Base-by-base conservation (phyloP, 2,888 invertebrate species). In the Acronicta aceris region DNA sequence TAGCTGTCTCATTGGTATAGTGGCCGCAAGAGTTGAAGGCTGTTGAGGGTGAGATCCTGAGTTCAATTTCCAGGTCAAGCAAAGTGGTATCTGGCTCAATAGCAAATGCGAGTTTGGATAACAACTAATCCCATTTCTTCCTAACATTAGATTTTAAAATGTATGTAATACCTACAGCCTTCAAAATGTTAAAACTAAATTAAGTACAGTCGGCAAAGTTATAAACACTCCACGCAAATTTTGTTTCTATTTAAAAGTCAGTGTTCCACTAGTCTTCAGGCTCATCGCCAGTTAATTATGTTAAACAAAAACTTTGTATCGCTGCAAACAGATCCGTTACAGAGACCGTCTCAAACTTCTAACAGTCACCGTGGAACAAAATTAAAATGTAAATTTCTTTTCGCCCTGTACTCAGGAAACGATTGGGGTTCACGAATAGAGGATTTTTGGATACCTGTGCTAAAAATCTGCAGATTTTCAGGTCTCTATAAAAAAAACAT, bases 311-410 rank as follows among this genome's bases (percentile, higher is more conserved):
- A 77, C 67, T 77, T 77, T 48, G 57, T 79, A 77, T 77, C 78
- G 59, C 59, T 59, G 46, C 62, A 68, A 78, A 75, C 72, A 78
- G 79, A 71, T 76, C 72, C 42, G 69, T 78, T 67, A 67, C 74
- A 55, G 52, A 63, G 65, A 62, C 64, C 75, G 62, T 59, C 63
- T 45, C 53, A 38, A 75, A 76, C 61, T 70, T 75, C 57, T 36
- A 63, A 74, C 67, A 80, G 73, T 79, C 80, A 79, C 78, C 76
- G 81, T 72, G 74, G 73, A 84, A 84, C 82, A 80, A 83, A 86
- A 89, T 89, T 88, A 87, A 89, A 89, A 89, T 89, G 88, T 82
- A 86, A 89, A 89, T 89, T 88, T 84, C 76, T 83, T 86, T 83
- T 71, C 67, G 69, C 65, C 46, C 60, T 54, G 58, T 47, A 38